A percentile compares a stretch with the other conserved stretches of the same genome.
Evolutionary conservation across 2,888 invertebrate genomes (phyloP).

Genomic region (Meandrusa payeni): DNA sequence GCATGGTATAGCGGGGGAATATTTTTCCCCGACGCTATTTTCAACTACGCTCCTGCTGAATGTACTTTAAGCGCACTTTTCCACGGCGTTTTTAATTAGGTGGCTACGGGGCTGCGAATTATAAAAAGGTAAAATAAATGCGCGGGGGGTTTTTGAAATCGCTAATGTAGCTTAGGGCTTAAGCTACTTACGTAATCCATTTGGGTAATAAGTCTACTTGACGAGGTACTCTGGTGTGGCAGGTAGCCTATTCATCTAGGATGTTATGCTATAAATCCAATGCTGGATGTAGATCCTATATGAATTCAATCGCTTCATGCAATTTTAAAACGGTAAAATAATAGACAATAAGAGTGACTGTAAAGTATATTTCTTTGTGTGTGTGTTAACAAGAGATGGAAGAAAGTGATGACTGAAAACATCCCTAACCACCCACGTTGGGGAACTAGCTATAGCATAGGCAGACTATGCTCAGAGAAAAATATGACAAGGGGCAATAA

Average conservation of each 20-base stretch:
- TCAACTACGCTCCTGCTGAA: conserved; percentile 18
- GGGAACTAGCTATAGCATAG: too few species aligned
- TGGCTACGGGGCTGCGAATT: conserved; percentile 22
- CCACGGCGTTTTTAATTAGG: conserved; percentile 26
- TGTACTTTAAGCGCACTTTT: conserved; percentile 24
- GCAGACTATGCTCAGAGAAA: too few species aligned
- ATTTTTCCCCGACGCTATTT: conserved; percentile 22
- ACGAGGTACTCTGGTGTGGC: background rate
- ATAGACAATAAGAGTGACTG: too few species aligned
- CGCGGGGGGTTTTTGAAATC: conserved; percentile 1
- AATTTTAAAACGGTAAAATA: too few species aligned
- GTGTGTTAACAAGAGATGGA: too few species aligned
- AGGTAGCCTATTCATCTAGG: background rate
- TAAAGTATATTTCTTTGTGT: too few species aligned
- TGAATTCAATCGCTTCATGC: too few species aligned
- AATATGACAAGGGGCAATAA: too few species aligned
- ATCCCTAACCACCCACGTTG: too few species aligned
- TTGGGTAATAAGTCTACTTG: background rate
- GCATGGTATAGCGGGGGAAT: conserved; percentile 20
- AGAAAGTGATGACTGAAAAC: too few species aligned
- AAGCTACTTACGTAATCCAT: conserved; percentile 6
- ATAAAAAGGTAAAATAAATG: conserved; percentile 23
- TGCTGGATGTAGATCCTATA: too few species aligned
- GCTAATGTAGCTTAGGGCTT: conserved; percentile 6
- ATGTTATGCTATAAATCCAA: too few species aligned